Conservation (phyloP, 1,140 invertebrate species). For the Pygmarrhopalites habei region DNA sequence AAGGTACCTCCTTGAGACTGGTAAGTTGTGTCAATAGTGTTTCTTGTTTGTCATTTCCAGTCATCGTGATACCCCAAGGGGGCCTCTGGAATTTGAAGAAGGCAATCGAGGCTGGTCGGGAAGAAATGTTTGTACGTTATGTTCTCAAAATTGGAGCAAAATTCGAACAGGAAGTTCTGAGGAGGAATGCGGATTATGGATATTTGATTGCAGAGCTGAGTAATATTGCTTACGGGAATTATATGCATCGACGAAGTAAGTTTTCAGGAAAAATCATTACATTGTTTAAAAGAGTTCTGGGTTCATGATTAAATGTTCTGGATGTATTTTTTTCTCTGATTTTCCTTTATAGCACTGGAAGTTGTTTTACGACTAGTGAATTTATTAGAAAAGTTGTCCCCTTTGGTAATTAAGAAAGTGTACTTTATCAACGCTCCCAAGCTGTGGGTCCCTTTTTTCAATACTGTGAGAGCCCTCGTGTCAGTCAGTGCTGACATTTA, state of each 20-base stretch:
- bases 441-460: neutral
- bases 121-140: neutral
- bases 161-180: conserved; percentile 1
- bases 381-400: neutral
- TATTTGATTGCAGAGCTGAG: neutral
- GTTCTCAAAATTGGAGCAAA: neutral
- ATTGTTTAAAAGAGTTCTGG: too few species aligned
- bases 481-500: conserved; percentile 4
- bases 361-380: neutral
- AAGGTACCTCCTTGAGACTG: too few species aligned
- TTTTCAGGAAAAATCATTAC: neutral
- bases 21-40: too few species aligned
- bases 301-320: too few species aligned
- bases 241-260: conserved; percentile 3
- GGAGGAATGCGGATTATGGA: neutral
- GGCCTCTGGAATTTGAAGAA: neutral
- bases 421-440: conserved; percentile 3
- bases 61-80: neutral
- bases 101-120: neutral
- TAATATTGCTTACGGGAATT: conserved; percentile 7
- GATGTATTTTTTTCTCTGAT: too few species aligned
- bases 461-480: conserved; percentile 3
- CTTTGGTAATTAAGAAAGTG: conserved; percentile 1
- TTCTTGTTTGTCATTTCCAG: neutral
- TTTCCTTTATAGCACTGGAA: neutral